phyloP scores from a whole-genome alignment of 2,797 vertebrate genomes.

The Tachyglossus aculeatus region DNA sequence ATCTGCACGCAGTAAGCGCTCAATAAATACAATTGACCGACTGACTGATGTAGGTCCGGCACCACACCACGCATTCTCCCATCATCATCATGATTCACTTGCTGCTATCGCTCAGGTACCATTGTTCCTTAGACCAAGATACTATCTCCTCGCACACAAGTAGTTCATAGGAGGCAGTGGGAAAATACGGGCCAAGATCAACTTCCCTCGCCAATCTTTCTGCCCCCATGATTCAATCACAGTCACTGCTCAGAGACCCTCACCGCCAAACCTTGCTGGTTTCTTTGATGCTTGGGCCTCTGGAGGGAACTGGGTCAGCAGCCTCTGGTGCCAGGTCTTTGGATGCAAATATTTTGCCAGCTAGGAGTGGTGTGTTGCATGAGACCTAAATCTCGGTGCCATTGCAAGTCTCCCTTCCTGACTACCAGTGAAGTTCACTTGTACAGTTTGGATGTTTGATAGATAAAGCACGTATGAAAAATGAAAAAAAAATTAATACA shows the following conservation, averaged over 20 bases:
- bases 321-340: not conserved
- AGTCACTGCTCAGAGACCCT: no score
- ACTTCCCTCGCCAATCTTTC: no score
- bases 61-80: not conserved
- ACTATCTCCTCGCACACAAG: no score
- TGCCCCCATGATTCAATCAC: no score
- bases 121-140: slow-evolving; percentile 40
- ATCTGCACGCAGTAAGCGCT: no score
- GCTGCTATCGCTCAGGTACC: slow-evolving; percentile 23
- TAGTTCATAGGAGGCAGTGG: no score
- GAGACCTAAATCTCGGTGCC: slow-evolving; percentile 60
- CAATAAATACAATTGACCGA: no score
- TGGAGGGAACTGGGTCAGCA: slow-evolving; percentile 23
- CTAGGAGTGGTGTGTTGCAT: slow-evolving; percentile 53
- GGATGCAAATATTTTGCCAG: slow-evolving; percentile 13
- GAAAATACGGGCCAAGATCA: no score
- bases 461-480: slow-evolving; percentile 76
- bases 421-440: slow-evolving; percentile 68
- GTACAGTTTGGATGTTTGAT: slow-evolving; percentile 80
- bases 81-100: slow-evolving; percentile 18
- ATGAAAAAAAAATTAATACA: slow-evolving; percentile 61
- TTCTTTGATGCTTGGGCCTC: slow-evolving; percentile 1
- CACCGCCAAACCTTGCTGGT: slow-evolving; percentile 10
- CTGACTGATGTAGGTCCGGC: no score
- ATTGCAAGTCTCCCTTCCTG: slow-evolving; percentile 13